Evolutionary conservation across 1,140 invertebrate species (phyloP), one percentile per base, ranked within the genome.

Genomic region (Caenorhabditis tropicalis): DNA sequence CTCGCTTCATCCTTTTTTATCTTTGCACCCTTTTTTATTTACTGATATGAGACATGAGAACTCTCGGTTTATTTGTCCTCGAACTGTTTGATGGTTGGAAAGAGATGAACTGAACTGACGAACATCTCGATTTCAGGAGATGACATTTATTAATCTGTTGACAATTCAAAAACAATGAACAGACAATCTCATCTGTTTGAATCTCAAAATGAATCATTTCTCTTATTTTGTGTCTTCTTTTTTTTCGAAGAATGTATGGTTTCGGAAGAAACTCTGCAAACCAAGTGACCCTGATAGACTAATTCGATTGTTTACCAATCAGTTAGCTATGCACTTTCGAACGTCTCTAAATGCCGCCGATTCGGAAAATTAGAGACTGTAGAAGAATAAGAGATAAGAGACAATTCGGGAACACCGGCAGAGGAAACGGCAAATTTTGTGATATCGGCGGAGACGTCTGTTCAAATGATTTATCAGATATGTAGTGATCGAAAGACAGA

Each of bases 231-330:
- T 60, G 58, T 60, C 58, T 60, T 65, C 58, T 56, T 56, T 56
- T 56, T 27, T 19, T 56, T 56, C 27, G 24, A 43, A 43, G 39
- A 56, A 56, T 56, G 10, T 56, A 56, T 56, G 53, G 53, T 24
- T 56, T 56, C 53, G 53, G 58, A 65, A 65, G 58, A 36, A 65
- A 65, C 58, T 65, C 58, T 65, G 58, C 58, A 65, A 36, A 36
- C 53, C 27, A 29, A 5, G 29, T 65, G 58, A 65, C 58, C 58
- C 58, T 65, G 58, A 65, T 65, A 33, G 15, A 65, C 58, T 65
- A 65, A 65, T 65, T 65, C 58, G 58, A 31, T 65, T 65, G 58
- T 65, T 65, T 65, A 65, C 58, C 16, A 65, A 10, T 65, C 19
- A 36, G 58, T 65, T 65, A 65, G 58, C 58, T 27, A 33, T 65